Percentiles rank a stretch among this genome's conserved stretches.
phyloP scores from a whole-genome alignment of 2,113 vertebrate species.

The Corythornis madagascariensis region DNA sequence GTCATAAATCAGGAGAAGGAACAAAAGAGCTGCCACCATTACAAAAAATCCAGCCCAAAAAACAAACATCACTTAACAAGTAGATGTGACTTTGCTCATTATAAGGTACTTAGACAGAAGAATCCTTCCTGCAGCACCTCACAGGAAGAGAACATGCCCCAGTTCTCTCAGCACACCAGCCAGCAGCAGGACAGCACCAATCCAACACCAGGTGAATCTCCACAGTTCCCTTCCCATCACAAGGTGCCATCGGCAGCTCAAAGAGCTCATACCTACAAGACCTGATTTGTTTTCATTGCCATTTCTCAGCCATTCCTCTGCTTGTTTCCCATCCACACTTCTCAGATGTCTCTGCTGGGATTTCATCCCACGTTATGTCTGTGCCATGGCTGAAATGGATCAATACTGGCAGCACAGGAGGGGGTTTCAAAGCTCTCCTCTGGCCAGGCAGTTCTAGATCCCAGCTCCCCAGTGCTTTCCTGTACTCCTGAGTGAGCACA shows the following conservation, averaged over 20 bases:
- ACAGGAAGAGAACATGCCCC: neutral
- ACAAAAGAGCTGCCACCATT: neutral
- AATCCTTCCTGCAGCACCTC: neutral
- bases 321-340: neutral
- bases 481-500: neutral
- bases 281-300: neutral
- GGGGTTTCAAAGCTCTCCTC: neutral
- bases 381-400: rapidly evolving
- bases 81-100: neutral
- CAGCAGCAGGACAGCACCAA: neutral
- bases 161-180: neutral
- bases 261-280: neutral
- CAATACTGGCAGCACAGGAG: neutral
- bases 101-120: neutral
- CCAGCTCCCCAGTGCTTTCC: neutral
- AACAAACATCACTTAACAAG: neutral
- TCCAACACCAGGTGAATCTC: neutral
- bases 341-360: neutral
- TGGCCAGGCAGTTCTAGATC: neutral
- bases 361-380: neutral
- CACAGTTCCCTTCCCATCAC: neutral
- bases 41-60: neutral
- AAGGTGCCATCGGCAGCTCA: neutral
- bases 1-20: neutral
- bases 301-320: neutral